These are phyloP conservation scores for Atractosteus spatula DNA, from an alignment of 2,113 vertebrate species.

Conservation along the genomic window DNA sequence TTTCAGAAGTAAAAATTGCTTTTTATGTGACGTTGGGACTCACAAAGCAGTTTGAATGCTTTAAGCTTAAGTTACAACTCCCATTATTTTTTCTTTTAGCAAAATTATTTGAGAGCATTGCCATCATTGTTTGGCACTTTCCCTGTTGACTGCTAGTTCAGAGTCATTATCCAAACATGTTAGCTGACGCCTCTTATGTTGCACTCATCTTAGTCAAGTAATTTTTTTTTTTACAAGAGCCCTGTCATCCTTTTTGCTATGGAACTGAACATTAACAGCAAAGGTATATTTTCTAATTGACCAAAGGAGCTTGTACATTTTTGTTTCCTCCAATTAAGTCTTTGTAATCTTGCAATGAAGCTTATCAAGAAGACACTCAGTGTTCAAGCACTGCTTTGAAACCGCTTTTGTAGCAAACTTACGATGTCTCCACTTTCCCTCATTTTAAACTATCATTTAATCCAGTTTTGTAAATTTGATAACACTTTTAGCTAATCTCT, in stretches of 20 bases:
- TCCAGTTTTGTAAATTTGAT: no score
- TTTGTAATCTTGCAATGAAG: neutral
- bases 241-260: no score
- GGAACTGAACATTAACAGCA: neutral
- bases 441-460: no score
- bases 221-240: neutral
- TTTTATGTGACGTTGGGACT: no score
- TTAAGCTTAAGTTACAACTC: neutral
- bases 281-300: neutral
- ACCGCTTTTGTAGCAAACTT: neutral
- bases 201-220: slow-evolving; percentile 31
- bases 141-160: no score
- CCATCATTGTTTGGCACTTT: no score
- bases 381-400: slow-evolving; percentile 5
- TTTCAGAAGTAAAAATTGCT: no score
- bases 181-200: slow-evolving; percentile 14
- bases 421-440: no score
- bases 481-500: no score
- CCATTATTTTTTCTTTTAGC: slow-evolving; percentile 18
- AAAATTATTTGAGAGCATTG: no score
- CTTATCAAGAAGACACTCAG: slow-evolving; percentile 21
- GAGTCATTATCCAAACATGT: slow-evolving; percentile 40
- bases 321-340: neutral
- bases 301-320: neutral
- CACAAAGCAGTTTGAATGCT: no score